phyloP scores from a whole-genome alignment of 2,797 vertebrate genomes.

The Peromyscus aztecus region DNA sequence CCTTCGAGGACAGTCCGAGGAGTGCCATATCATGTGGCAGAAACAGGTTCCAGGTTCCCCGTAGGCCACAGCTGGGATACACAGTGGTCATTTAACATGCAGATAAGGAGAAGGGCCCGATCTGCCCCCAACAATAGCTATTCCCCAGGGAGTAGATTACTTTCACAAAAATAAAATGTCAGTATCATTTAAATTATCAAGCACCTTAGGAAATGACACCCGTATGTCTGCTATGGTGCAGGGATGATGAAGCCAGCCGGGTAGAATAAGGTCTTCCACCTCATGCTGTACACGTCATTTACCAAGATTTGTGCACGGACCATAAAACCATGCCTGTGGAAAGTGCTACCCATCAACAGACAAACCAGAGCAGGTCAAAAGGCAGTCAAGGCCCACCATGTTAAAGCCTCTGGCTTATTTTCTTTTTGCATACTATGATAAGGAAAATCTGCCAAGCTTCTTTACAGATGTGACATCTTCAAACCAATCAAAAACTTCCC shows the following conservation, averaged over 20 bases:
- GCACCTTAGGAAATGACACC: constrained; percentile 60
- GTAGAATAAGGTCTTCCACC: constrained; percentile 39
- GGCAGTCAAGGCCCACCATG: constrained; percentile 69
- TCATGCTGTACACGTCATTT: constrained; percentile 42
- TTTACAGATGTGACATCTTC: constrained; percentile 19
- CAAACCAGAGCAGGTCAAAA: constrained; percentile 69
- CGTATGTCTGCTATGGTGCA: constrained; percentile 1
- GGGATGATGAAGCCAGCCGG: constrained; percentile 30
- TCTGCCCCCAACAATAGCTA: constrained; percentile 11
- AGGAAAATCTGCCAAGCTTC: constrained; percentile 28
- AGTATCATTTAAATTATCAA: constrained; percentile 53
- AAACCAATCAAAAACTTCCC: constrained; percentile 19
- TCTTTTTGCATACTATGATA: constrained; percentile 39
- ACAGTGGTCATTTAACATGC: neutral
- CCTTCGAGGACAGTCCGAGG: neutral
- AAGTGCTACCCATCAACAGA: constrained; percentile 56
- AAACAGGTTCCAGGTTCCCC: neutral
- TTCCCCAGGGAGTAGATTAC: constrained; percentile 36
- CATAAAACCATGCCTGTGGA: constrained; percentile 53
- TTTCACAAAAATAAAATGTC: constrained; percentile 46
- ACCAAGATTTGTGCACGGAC: constrained; percentile 60
- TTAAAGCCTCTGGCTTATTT: constrained; percentile 71
- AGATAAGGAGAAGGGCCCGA: neutral
- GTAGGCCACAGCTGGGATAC: neutral
- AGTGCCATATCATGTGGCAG: neutral